Conservation (phyloP, 2,113 vertebrate species). For the Chloropsis cyanopogon region DNA sequence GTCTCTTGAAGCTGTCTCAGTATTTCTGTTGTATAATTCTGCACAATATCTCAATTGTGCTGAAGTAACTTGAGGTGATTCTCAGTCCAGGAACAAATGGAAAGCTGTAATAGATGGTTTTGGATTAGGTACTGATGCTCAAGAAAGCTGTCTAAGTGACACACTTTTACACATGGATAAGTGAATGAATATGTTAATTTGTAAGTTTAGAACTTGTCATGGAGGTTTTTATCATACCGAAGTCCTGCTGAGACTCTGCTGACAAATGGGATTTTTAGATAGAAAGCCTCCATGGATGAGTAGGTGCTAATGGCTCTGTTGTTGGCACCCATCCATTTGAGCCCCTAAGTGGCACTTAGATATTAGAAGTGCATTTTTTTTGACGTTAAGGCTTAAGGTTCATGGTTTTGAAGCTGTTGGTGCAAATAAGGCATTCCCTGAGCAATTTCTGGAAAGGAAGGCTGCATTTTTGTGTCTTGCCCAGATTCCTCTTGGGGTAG, state of each 20-base stretch:
- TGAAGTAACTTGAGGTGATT: conserved; percentile 4
- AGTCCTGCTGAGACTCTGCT: not conserved
- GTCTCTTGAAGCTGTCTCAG: not conserved
- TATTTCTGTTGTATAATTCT: not conserved
- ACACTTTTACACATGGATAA: not conserved
- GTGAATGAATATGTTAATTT: not conserved
- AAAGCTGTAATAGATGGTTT: not conserved
- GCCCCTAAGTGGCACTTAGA: not conserved
- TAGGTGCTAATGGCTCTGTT: not conserved
- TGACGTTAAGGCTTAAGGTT: not conserved
- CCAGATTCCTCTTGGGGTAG: not conserved
- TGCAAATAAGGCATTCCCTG: not conserved
- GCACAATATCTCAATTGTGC: not conserved
- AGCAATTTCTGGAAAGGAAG: not conserved
- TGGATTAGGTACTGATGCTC: not conserved
- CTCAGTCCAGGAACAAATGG: not conserved
- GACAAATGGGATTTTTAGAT: not conserved
- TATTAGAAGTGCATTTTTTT: not conserved
- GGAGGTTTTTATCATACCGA: not conserved
- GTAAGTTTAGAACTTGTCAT: not conserved
- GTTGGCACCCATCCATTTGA: not conserved
- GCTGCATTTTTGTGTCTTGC: not conserved
- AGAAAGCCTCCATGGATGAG: not conserved
- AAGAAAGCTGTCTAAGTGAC: not conserved
- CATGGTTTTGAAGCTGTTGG: not conserved